Evolutionary conservation across 2,888 invertebrate genomes (phyloP).

Genomic region (Habroteleia sp.): DNA sequence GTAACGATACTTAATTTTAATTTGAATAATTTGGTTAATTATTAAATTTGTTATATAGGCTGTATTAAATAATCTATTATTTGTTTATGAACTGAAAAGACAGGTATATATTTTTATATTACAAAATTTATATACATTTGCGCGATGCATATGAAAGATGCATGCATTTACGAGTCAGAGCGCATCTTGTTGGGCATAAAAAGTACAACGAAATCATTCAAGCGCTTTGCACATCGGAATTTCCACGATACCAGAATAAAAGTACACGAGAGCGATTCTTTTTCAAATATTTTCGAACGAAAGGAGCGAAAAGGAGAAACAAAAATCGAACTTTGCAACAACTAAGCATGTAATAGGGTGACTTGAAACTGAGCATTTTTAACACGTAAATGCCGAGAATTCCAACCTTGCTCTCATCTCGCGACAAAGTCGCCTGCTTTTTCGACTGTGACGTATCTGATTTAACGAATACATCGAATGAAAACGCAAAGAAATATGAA

Average conservation of each 20-base stretch:
- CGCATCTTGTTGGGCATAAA: constrained; percentile 20
- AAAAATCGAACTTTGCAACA: constrained; percentile 12
- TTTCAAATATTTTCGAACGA: constrained; percentile 36
- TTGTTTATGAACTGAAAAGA: too few relatives aligned
- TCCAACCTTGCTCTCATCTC: constrained; percentile 1
- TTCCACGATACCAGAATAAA: constrained; percentile 37
- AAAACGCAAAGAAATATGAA: too few relatives aligned
- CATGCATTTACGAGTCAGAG: constrained; percentile 13
- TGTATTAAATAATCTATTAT: too few relatives aligned
- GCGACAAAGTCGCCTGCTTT: constrained; percentile 6
- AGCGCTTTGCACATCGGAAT: constrained; percentile 35
- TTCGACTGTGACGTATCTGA: neutral
- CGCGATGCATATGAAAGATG: constrained; percentile 4
- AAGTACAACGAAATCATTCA: constrained; percentile 44
- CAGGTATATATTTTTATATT: too few relatives aligned
- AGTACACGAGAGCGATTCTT: constrained; percentile 25
- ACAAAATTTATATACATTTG: neutral
- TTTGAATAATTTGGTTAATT: too few relatives aligned
- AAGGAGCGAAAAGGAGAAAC: constrained; percentile 18
- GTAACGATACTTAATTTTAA: too few relatives aligned
- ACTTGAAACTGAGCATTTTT: constrained; percentile 29
- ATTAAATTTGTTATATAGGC: too few relatives aligned
- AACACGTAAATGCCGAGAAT: constrained; percentile 24
- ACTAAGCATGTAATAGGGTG: constrained; percentile 25
- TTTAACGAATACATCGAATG: too few relatives aligned